Conservation (phyloP, 2,113 vertebrate species). For the Orthonyx spaldingii region DNA sequence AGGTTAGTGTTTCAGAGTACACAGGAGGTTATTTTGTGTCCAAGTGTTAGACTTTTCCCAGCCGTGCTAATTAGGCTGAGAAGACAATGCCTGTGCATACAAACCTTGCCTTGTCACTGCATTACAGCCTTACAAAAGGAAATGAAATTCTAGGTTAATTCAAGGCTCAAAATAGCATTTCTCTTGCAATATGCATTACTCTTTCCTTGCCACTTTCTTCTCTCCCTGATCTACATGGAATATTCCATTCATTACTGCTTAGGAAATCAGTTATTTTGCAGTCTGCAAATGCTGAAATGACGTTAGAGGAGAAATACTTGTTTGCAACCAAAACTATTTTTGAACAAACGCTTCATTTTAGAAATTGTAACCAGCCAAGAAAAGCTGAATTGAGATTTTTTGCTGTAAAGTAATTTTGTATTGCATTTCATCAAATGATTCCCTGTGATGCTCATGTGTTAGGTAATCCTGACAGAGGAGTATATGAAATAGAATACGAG, state of each 20-base stretch:
- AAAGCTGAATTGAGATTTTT: conserved; percentile 55
- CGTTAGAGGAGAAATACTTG: conserved; percentile 65
- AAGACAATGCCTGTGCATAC: not conserved
- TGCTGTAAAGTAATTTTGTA: conserved; percentile 58
- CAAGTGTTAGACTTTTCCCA: not conserved
- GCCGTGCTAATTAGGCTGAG: not conserved
- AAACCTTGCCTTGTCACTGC: conserved; percentile 23
- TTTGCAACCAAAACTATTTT: conserved; percentile 54
- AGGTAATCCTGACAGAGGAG: conserved; percentile 67
- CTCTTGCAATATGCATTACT: conserved; percentile 56
- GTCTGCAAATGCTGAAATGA: conserved; percentile 73
- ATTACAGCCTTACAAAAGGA: conserved; percentile 28
- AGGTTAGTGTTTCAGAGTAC: not conserved
- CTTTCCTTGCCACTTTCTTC: conserved; percentile 49
- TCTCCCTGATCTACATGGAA: conserved; percentile 74
- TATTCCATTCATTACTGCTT: conserved; percentile 77
- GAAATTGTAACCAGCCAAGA: conserved; percentile 41
- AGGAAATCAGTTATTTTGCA: conserved; percentile 75
- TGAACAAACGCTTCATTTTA: conserved; percentile 42
- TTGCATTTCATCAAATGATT: conserved; percentile 75
- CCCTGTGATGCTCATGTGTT: conserved; percentile 65
- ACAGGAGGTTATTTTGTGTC: not conserved
- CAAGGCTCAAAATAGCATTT: conserved; percentile 45
- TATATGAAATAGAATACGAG: conserved; percentile 69
- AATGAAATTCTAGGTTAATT: conserved; percentile 62